A percentile compares a stretch with the other conserved stretches of the same genome.
Evolutionary conservation across 1,140 invertebrate species (phyloP).

Genomic region (Drosophila tani): DNA sequence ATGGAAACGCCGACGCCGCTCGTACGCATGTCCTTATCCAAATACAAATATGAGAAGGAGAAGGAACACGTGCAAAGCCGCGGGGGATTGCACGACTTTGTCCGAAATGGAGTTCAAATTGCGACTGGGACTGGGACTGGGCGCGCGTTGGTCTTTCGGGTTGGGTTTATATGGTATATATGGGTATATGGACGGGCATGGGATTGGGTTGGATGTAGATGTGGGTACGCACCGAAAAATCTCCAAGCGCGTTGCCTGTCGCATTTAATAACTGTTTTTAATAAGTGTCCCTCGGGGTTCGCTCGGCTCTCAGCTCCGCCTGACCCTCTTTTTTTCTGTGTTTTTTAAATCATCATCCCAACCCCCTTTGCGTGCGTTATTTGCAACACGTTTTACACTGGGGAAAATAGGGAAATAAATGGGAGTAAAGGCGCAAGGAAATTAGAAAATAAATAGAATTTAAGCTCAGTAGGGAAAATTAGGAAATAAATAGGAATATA

Average conservation of each 20-base stretch:
- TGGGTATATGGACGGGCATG: conserved; percentile 5
- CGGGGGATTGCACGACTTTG: conserved; percentile 82
- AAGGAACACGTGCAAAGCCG: conserved; percentile 83
- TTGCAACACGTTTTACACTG: conserved; percentile 56
- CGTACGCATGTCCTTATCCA: conserved; percentile 81
- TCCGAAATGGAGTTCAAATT: conserved; percentile 50
- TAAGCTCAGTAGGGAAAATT: too few species aligned
- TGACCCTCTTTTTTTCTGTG: conserved; percentile 12
- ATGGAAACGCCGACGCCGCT: conserved; percentile 51
- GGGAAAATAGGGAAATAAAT: not conserved
- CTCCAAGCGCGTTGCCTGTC: conserved; percentile 80
- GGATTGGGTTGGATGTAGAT: conserved; percentile 46
- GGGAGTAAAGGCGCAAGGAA: too few species aligned
- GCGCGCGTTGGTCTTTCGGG: not conserved
- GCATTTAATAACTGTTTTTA: conserved; percentile 84
- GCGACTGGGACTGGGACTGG: conserved; percentile 32
- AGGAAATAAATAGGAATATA: too few species aligned
- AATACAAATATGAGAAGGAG: conserved; percentile 58
- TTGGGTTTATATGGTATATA: conserved; percentile 10
- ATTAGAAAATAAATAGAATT: too few species aligned
- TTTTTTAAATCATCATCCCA: conserved; percentile 1
- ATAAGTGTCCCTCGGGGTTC: conserved; percentile 78
- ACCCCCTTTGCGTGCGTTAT: conserved; percentile 52
- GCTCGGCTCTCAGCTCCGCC: conserved; percentile 48
- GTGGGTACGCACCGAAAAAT: conserved; percentile 73